These are phyloP conservation scores for Nesospiza acunhae DNA, from an alignment of 2,113 vertebrate genomes.

Conservation along the genomic window DNA sequence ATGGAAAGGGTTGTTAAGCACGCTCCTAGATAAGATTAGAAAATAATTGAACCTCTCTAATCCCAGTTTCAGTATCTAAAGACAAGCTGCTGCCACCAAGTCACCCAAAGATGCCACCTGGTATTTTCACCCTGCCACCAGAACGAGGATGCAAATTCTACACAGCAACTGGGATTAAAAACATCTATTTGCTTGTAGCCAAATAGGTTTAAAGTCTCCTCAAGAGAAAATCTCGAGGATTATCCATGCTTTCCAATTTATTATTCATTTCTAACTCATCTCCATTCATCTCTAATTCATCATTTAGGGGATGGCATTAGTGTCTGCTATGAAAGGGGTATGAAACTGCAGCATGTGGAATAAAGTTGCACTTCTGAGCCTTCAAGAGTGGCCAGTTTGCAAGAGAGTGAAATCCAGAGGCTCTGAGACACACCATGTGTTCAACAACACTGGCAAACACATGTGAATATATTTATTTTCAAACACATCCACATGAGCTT, in stretches of 20 bases:
- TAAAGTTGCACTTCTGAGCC: neutral
- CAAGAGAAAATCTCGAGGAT: conserved; percentile 39
- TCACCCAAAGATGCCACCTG: neutral
- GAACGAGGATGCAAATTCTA: neutral
- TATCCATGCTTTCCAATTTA: conserved; percentile 33
- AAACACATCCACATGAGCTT: neutral
- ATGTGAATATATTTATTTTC: neutral
- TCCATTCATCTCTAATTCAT: neutral
- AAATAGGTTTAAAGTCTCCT: conserved; percentile 23
- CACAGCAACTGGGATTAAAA: neutral
- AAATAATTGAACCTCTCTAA: neutral
- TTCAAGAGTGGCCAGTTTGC: neutral
- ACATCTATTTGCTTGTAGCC: neutral
- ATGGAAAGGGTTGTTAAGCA: neutral
- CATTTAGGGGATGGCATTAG: neutral
- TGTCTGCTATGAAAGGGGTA: neutral
- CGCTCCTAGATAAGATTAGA: neutral
- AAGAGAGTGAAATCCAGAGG: neutral
- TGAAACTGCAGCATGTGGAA: neutral
- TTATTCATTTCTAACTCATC: conserved; percentile 12
- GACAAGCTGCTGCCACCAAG: neutral
- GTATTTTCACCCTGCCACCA: neutral
- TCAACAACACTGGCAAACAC: neutral
- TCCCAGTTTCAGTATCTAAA: neutral
- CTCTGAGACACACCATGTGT: neutral